Evolutionary conservation across 2,113 vertebrate species (phyloP).

Genomic region (Thalassoma bifasciatum): DNA sequence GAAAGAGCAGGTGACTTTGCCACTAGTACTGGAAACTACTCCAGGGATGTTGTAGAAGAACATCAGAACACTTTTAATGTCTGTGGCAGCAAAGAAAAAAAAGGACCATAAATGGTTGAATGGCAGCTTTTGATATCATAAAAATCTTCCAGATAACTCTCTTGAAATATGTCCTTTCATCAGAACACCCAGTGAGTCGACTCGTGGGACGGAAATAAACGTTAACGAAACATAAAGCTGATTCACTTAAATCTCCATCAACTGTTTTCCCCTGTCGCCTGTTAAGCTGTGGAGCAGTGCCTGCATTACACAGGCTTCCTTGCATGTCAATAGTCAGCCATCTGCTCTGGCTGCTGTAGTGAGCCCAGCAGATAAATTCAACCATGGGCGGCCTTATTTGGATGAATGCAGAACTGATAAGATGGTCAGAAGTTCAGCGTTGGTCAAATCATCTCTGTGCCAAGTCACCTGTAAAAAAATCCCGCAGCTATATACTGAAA

Average conservation of each 20-base stretch:
- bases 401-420: constrained; percentile 43
- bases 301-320: constrained; percentile 67
- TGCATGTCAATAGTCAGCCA: constrained; percentile 72
- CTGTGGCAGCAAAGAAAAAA: background rate
- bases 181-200: constrained; percentile 45
- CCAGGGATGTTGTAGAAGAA: background rate
- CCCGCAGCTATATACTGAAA: constrained; percentile 33
- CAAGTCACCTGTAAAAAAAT: constrained; percentile 41
- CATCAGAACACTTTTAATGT: background rate
- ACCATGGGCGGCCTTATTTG: constrained; percentile 61
- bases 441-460: constrained; percentile 47
- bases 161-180: constrained; percentile 3
- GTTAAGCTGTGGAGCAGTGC: constrained; percentile 53
- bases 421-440: constrained; percentile 52
- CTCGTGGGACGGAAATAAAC: constrained; percentile 51
- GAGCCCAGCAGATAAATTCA: constrained; percentile 56
- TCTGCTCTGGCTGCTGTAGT: constrained; percentile 62
- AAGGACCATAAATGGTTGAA: background rate
- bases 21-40: background rate
- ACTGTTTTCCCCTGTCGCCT: constrained; percentile 58
- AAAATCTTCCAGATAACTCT: background rate
- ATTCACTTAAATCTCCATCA: constrained; percentile 76
- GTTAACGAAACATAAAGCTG: constrained; percentile 69
- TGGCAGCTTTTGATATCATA: background rate
- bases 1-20: background rate